Evolutionary conservation across 1,140 invertebrate genomes (phyloP).

Genomic region (Microplitis demolitor): DNA sequence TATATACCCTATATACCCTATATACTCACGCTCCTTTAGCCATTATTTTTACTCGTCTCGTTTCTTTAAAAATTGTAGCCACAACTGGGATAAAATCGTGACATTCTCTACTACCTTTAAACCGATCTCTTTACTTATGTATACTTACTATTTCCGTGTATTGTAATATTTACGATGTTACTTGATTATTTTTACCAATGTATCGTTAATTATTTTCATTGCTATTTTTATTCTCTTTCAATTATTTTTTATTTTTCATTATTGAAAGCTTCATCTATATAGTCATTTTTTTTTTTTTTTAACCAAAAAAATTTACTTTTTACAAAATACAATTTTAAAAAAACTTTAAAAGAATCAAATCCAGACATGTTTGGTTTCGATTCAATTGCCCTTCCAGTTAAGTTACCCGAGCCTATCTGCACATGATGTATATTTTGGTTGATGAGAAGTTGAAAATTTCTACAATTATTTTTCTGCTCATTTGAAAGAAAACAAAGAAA

Average conservation of each 20-base stretch:
- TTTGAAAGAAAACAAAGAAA: too few species aligned
- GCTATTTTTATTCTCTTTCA: neutral
- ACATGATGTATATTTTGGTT: neutral
- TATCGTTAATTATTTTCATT: neutral
- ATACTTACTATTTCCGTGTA: neutral
- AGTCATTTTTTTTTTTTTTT: too few species aligned
- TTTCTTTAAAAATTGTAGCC: constrained; percentile 11
- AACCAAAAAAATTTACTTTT: too few species aligned
- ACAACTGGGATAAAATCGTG: constrained; percentile 11
- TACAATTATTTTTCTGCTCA: neutral
- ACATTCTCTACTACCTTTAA: neutral
- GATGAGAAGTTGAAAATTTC: neutral
- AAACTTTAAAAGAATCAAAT: too few species aligned
- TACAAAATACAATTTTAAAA: too few species aligned
- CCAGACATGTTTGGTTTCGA: too few species aligned
- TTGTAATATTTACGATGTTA: neutral
- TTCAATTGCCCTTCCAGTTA: too few species aligned
- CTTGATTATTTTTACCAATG: neutral
- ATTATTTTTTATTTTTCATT: too few species aligned
- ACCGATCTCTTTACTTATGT: neutral
- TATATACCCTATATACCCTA: neutral
- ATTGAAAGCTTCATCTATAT: too few species aligned
- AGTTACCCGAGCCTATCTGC: too few species aligned
- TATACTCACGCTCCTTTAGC: neutral
- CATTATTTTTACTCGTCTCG: neutral